Percentiles rank a stretch among this genome's conserved stretches.
Evolutionary conservation across 2,797 vertebrate genomes (phyloP).

Genomic region (Atherinosoma microstoma): DNA sequence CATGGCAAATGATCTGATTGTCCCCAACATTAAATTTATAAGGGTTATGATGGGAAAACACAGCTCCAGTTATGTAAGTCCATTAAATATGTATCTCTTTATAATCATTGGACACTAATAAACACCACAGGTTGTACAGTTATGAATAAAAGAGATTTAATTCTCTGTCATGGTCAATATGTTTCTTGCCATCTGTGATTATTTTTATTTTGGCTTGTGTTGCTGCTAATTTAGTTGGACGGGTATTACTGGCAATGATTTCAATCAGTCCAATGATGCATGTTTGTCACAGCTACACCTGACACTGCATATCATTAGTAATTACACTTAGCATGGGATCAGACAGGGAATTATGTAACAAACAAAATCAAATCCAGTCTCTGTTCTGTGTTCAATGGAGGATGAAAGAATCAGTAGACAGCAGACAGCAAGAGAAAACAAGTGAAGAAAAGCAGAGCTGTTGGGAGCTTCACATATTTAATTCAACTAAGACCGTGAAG

Average conservation of each 20-base stretch:
- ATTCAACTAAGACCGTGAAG: slow-evolving; percentile 17
- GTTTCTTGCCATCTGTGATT: slow-evolving; percentile 16
- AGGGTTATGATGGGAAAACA: slow-evolving; percentile 13
- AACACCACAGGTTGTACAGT: neutral
- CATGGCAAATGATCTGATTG: neutral
- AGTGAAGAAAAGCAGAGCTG: neutral
- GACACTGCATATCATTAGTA: slow-evolving; percentile 36
- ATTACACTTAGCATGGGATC: slow-evolving; percentile 34
- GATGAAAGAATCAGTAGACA: slow-evolving; percentile 8
- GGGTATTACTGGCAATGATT: slow-evolving; percentile 22
- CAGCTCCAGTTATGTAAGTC: slow-evolving; percentile 11
- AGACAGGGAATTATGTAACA: slow-evolving; percentile 41
- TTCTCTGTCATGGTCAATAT: neutral
- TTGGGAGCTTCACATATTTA: neutral
- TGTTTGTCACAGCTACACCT: slow-evolving; percentile 5
- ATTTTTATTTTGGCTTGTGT: slow-evolving; percentile 19
- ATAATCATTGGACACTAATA: neutral
- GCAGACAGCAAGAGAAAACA: slow-evolving; percentile 20
- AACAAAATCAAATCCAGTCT: slow-evolving; percentile 37
- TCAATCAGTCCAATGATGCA: slow-evolving; percentile 22
- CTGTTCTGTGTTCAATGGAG: slow-evolving; percentile 8
- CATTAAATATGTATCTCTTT: neutral
- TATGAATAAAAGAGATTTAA: neutral
- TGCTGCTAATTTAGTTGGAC: slow-evolving; percentile 35
- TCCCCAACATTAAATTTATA: slow-evolving; percentile 10